phyloP scores from a whole-genome alignment of 2,888 invertebrate genomes.

The Leucoma salicis region DNA sequence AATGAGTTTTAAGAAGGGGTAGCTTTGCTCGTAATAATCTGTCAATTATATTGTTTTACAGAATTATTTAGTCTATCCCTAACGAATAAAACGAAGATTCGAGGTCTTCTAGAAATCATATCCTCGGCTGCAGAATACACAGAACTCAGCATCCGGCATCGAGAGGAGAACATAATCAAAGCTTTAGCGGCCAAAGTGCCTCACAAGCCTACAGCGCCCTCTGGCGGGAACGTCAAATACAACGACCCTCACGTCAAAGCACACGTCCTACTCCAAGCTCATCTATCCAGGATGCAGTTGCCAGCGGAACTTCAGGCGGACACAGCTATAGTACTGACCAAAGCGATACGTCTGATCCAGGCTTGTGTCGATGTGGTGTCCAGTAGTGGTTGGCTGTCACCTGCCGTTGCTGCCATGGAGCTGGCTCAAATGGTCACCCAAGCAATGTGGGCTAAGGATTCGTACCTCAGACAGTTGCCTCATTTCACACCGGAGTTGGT shows the following conservation, averaged over 20 bases:
- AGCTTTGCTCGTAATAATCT: too few species aligned
- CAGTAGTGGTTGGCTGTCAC: constrained; percentile 98
- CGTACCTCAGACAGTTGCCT: constrained; percentile 97
- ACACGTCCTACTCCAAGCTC: constrained; percentile 96
- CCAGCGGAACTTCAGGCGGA: constrained; percentile 98
- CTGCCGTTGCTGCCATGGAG: constrained; percentile 99
- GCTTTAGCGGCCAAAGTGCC: constrained; percentile 85
- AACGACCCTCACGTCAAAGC: constrained; percentile 99
- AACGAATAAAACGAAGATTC: constrained; percentile 98
- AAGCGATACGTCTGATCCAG: constrained; percentile 92
- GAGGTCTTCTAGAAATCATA: constrained; percentile 98
- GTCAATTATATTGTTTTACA: constrained; percentile 65
- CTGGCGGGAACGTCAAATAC: constrained; percentile 86
- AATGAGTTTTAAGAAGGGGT: too few species aligned
- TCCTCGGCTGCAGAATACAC: constrained; percentile 99
- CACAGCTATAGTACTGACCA: constrained; percentile 92
- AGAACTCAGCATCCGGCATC: constrained; percentile 95
- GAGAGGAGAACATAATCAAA: constrained; percentile 94
- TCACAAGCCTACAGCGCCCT: constrained; percentile 84
- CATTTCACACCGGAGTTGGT: constrained; percentile 95
- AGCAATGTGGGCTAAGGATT: constrained; percentile 99
- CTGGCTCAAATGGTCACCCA: constrained; percentile 99
- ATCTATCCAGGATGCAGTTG: constrained; percentile 95
- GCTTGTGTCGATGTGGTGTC: constrained; percentile 96
- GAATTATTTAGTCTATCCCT: constrained; percentile 98